Evolutionary conservation across 1,140 invertebrate genomes (phyloP).

Genomic region (Trichonephila clavata): DNA sequence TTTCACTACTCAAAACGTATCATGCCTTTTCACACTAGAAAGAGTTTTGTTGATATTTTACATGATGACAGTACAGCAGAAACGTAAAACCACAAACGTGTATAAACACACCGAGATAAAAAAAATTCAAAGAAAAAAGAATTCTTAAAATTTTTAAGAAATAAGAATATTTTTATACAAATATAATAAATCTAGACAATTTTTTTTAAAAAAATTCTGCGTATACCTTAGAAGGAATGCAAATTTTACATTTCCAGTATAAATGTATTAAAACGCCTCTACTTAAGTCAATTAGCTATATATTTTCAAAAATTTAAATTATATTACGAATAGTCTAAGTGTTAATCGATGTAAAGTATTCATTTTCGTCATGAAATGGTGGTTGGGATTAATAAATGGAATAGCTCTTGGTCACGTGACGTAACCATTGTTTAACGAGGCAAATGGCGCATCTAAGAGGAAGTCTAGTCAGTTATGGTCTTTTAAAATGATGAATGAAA

Average conservation of each 20-base stretch:
- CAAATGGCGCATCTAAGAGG: slow-evolving; percentile 72
- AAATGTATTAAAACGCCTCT: neutral
- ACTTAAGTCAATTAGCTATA: neutral
- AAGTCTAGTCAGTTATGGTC: slow-evolving; percentile 43
- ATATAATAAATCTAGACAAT: neutral
- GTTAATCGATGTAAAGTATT: neutral
- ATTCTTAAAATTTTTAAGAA: neutral
- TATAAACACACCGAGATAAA: neutral
- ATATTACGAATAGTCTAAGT: too few species aligned
- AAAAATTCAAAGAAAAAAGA: neutral
- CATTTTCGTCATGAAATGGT: neutral
- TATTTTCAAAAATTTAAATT: neutral
- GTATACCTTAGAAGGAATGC: neutral
- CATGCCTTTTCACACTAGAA: neutral
- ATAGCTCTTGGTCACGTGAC: slow-evolving; percentile 74
- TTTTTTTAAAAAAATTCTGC: neutral
- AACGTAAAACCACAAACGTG: neutral
- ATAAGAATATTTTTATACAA: neutral
- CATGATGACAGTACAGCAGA: slow-evolving; percentile 19
- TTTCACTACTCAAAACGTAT: neutral
- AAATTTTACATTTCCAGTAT: neutral
- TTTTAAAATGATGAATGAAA: slow-evolving; percentile 73
- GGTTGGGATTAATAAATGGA: slow-evolving; percentile 46
- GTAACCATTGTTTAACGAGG: slow-evolving; percentile 73
- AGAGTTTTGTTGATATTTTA: slow-evolving; percentile 54